These are phyloP conservation scores for Rhincodon typus DNA, from an alignment of 2,797 vertebrate genomes.

Conservation along the genomic window DNA sequence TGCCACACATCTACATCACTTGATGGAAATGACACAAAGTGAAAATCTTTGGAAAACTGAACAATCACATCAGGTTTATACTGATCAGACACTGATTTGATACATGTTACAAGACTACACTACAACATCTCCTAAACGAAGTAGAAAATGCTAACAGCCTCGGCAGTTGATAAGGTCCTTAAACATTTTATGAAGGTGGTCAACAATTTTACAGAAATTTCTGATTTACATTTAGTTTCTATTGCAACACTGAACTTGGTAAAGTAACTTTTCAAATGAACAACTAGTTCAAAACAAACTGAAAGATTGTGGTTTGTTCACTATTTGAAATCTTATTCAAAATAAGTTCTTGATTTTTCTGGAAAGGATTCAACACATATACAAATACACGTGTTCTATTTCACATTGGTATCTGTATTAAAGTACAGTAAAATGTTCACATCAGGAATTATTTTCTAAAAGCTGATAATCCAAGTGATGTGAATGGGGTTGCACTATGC, in stretches of 20 bases:
- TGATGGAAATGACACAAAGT: not conserved
- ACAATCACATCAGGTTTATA: not conserved
- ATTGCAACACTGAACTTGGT: not conserved
- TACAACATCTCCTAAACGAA: not conserved
- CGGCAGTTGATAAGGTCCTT: not conserved
- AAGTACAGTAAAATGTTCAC: not conserved
- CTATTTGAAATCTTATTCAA: not conserved
- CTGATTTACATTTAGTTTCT: not conserved
- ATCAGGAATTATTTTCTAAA: not conserved
- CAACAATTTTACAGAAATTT: not conserved
- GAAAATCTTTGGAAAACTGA: constrained; percentile 7
- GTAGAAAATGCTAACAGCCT: not conserved
- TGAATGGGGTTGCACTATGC: not conserved
- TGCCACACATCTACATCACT: not conserved
- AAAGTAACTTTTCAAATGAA: not conserved
- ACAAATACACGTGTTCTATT: not conserved
- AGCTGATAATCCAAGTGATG: not conserved
- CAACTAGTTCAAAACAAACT: not conserved
- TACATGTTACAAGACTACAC: not conserved
- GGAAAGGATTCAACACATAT: not conserved
- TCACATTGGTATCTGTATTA: not conserved
- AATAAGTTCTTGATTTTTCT: not conserved
- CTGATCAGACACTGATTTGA: not conserved
- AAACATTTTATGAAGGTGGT: not conserved
- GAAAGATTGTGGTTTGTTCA: not conserved